A percentile compares a stretch with the other conserved stretches of the same genome.
These are phyloP conservation scores for Drosophila virilis DNA, from an alignment of 1,140 invertebrate species.

Conservation along the genomic window DNA sequence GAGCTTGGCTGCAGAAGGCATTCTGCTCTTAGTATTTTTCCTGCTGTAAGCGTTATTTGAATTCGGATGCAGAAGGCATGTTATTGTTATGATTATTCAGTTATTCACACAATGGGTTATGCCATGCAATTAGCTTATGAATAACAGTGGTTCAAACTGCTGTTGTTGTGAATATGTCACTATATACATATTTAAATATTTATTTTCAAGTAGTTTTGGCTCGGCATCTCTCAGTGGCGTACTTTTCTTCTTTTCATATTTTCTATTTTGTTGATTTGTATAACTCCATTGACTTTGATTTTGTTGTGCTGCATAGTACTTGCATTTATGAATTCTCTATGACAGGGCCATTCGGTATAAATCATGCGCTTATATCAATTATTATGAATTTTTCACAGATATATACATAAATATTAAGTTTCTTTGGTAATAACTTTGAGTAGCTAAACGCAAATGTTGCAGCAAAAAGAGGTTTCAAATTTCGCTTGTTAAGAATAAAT, in stretches of 20 bases:
- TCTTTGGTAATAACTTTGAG: background rate
- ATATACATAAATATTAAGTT: background rate
- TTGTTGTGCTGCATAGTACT: slow-evolving; percentile 8
- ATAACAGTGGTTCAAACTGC: too few relatives aligned
- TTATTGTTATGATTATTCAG: too few relatives aligned
- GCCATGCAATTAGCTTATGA: too few relatives aligned
- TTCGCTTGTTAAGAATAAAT: too few relatives aligned
- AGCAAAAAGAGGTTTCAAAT: background rate
- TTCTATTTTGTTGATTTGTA: slow-evolving; percentile 10
- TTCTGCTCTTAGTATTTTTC: too few relatives aligned
- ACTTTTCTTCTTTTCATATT: background rate
- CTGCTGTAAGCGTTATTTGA: too few relatives aligned
- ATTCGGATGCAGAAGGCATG: too few relatives aligned
- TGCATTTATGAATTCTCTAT: slow-evolving; percentile 12
- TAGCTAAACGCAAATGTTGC: background rate
- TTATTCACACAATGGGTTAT: too few relatives aligned
- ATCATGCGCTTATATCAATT: slow-evolving; percentile 33
- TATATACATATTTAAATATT: background rate
- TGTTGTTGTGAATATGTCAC: too few relatives aligned
- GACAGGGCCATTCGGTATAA: slow-evolving; percentile 14
- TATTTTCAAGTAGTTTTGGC: background rate
- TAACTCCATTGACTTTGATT: slow-evolving; percentile 20
- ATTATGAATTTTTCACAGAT: slow-evolving; percentile 12
- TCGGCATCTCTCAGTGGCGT: background rate
- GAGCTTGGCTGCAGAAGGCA: too few relatives aligned